Conservation (phyloP, 1,140 invertebrate species). For the Ylistrum balloti region DNA sequence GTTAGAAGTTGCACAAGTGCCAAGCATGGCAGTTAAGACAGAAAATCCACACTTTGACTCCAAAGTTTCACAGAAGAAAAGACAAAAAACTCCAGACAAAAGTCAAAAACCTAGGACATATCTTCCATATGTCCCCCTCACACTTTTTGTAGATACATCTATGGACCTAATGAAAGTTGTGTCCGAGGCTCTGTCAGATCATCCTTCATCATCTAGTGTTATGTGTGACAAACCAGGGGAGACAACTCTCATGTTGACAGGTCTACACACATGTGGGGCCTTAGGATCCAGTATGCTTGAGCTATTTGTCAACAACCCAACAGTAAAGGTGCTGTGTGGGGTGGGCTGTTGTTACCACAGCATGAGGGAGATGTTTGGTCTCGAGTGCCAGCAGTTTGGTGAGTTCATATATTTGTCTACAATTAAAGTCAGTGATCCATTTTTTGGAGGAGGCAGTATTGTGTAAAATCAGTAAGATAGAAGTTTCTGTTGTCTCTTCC, state of each 20-base stretch:
- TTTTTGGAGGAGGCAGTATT: too few species aligned
- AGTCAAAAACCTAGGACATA: neutral
- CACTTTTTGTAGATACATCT: constrained; percentile 54
- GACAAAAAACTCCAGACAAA: neutral
- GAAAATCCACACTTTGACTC: neutral
- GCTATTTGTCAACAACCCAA: constrained; percentile 69
- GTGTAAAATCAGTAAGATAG: too few species aligned
- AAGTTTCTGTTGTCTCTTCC: too few species aligned
- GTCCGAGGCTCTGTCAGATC: neutral
- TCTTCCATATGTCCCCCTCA: constrained; percentile 54
- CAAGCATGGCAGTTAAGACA: neutral
- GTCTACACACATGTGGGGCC: constrained; percentile 80
- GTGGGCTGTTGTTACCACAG: constrained; percentile 80
- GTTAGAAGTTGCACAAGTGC: neutral
- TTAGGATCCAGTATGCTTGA: constrained; percentile 73
- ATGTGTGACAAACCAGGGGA: constrained; percentile 36
- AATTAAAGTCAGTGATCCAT: too few species aligned
- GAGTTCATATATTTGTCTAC: neutral
- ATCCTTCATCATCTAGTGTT: constrained; percentile 29
- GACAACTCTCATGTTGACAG: constrained; percentile 69
- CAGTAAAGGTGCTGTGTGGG: constrained; percentile 69
- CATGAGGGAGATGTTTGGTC: constrained; percentile 68
- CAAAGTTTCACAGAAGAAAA: neutral
- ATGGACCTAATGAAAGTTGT: constrained; percentile 54
- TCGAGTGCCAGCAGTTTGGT: neutral